Evolutionary conservation across 2,797 vertebrate species (phyloP), one percentile per base, ranked within the genome.

Genomic region (Hipposideros larvatus): DNA sequence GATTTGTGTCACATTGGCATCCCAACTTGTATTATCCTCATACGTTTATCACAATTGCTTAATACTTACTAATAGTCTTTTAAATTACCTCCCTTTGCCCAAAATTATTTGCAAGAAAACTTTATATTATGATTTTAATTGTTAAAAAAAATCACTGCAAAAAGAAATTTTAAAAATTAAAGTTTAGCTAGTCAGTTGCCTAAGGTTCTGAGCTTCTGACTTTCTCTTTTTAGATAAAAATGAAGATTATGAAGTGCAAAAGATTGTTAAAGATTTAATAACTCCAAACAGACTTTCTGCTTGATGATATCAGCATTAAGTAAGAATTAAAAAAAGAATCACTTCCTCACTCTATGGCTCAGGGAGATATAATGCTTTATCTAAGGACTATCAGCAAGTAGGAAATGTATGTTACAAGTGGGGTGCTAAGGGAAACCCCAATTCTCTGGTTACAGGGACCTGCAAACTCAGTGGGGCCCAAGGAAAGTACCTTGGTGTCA

Each of bases 101-200:
- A 90, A 86, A 48, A 24, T 13, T 65, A 71, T 82, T 96, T 91
- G 18, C 91, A 88, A 80, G 41, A 10, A 84, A 91, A 28, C 11
- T 66, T 87, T 79, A 51, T 37, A 48, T 93, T 91, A 48, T 93
- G 88, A 28, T 92, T 94, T 73, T 79, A 53, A 37, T 79, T 55
- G 19, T 48, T 48, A 51, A 74, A 65, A 57, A 79, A 70, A 57
- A 41, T 18, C 13, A 41, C 43, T 37, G 1, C 75, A 55, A 70
- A 91, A 94, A 41, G 70, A 73, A 55, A 41, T 89, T 13, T 26
- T 2, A 73, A 87, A 65, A 61, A 34, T 59, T 59, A n/a, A 80
- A 63, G 31, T 74, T 70, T 66, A 87, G 4, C 28, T 65, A 71
- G 59, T 16, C 11, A n/a, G 4, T 16, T 73, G 26, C 78, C 43